phyloP scores from a whole-genome alignment of 2,113 vertebrate species.

The Plestiodon gilberti region DNA sequence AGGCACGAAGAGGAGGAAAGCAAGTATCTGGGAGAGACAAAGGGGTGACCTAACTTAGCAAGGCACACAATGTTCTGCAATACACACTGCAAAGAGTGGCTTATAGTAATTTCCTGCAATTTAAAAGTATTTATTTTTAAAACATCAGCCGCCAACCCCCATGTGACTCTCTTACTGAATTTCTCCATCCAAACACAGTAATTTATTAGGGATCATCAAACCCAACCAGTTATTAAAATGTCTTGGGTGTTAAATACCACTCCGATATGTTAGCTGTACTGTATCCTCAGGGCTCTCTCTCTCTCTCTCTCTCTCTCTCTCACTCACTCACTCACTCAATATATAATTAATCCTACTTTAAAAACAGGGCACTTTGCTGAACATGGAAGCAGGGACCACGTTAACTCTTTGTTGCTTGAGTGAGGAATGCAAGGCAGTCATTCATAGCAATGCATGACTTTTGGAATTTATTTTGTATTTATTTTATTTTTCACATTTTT shows the following conservation, averaged over 20 bases:
- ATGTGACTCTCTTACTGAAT: constrained; percentile 60
- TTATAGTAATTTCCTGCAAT: constrained; percentile 65
- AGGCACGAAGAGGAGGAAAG: constrained; percentile 36
- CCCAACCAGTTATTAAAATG: constrained; percentile 67
- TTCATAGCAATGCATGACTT: not conserved
- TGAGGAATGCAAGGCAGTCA: too few species aligned
- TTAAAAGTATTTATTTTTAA: constrained; percentile 70
- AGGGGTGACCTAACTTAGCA: constrained; percentile 49
- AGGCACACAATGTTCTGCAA: not conserved
- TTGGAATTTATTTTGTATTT: not conserved
- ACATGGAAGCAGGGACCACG: not conserved
- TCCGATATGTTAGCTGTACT: constrained; percentile 48
- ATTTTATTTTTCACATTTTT: not conserved
- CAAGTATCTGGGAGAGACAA: constrained; percentile 18
- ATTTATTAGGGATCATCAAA: constrained; percentile 72
- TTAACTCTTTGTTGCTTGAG: constrained; percentile 61
- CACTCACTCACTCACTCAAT: too few species aligned
- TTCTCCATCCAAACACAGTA: constrained; percentile 54
- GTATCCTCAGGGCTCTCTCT: constrained; percentile 48
- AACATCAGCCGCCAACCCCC: constrained; percentile 59
- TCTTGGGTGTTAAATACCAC: constrained; percentile 65
- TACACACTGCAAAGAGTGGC: constrained; percentile 45
- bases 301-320: too few species aligned
- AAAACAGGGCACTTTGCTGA: constrained; percentile 29
- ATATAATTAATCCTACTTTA: constrained; percentile 69